Base-by-base conservation (phyloP, 2,797 vertebrate species). In the Falco berigora region DNA sequence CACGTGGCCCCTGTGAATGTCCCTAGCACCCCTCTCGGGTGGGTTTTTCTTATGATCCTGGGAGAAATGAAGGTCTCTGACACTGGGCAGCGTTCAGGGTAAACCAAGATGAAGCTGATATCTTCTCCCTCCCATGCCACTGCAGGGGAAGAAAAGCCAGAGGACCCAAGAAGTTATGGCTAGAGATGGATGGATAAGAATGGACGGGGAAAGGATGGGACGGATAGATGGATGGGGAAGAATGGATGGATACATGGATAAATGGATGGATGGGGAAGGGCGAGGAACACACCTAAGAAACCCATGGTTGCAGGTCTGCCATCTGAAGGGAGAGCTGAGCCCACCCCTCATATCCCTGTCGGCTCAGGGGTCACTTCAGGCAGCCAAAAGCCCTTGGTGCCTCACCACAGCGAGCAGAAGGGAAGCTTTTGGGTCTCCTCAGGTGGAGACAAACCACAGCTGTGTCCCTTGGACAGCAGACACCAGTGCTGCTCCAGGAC, bases 1-100 rank as follows among this genome's bases (percentile, higher is more conserved):
- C 53, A 2, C 0, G 1, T 7, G 28, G 42, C 4, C 32, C 32
- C 7, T 7, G 20, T 5, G 40, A 8, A 3, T 9, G 36, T 24
- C 46, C 59, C 30, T 76, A 10, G 50, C 0, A 1, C 20, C 64
- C 34, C 18, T 11, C 47, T 22, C 21, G n/a, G 44, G 19, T 1
- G 44, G 17, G 8, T 19, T 44, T 8, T 34, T 18, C 4, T 38
- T 2, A 3, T 8, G 12, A 19, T 5, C 8, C 77, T 5, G 36
- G 28, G 67, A 56, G 47, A n/a, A 40, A n/a, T 4, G 8, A n/a
- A 24, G 13, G 19, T 14, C 34, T 38, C 58, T 17, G 61, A 5
- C 23, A 2, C 4, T 2, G 9, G 53, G 2, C 21, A 42, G n/a
- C 7, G 21, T 15, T 34, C 55, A 12, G 32, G 27, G 22, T 5